Evolutionary conservation across 1,140 invertebrate genomes (phyloP), one percentile per base, ranked within the genome.

Genomic region (Dendroctonus valens): DNA sequence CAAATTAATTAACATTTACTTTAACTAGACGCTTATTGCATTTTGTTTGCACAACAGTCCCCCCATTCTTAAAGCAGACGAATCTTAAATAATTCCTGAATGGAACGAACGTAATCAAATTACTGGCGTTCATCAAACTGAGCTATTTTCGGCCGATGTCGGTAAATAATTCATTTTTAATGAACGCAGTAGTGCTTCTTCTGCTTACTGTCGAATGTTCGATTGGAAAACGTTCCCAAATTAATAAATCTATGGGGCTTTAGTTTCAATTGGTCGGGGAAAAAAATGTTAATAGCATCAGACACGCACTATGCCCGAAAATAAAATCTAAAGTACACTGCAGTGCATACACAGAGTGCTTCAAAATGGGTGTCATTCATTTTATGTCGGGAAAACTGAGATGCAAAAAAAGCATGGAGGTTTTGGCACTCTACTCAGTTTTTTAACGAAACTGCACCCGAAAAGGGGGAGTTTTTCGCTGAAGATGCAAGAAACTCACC

Each of bases 1-100:
- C 26, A 15, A 50, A 50, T 50, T 50, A 50, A 50, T 50, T 50
- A 50, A 15, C 48, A 50, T 50, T 50, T 14, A 50, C 26, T 12
- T 50, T 50, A 11, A 50, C 7, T 50, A 50, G 48, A 14, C 48
- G 26, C 3, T 26, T 2, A 26, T 1, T 26, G 26, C 26, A 26
- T 26, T 3, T 26, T 26, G 26, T 4, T n/a, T 50, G 8, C n/a
- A 46, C 42, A 46, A 46, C 42, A 46, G 42, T 9, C 42, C n/a
- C 26, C 26, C 42, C 42, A 46, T 9, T 46, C n/a, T 8, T 12
- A 46, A 1, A 46, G 8, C 49, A 51, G 7, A 51, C 14, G 9
- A 11, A 15, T 51, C 14, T 51, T 15, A 7, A 51, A 51, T 51
- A 51, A 26, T 26, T 26, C 1, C 14, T 51, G 49, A 51, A 51